phyloP scores from a whole-genome alignment of 2,888 invertebrate species.

The Hemithea aestivaria region DNA sequence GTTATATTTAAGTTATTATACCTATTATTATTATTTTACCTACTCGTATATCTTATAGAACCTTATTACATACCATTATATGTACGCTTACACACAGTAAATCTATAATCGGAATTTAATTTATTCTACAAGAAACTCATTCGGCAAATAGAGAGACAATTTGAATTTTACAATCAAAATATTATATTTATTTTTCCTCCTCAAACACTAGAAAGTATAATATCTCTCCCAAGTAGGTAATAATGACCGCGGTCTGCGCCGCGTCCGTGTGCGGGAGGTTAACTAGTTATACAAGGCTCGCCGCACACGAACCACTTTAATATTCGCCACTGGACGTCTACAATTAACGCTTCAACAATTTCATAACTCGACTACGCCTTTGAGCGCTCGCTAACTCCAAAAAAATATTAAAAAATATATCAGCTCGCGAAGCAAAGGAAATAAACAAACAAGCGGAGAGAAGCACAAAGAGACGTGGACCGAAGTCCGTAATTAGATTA shows the following conservation, averaged over 20 bases:
- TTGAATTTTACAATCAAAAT: constrained; percentile 28
- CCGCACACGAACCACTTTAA: constrained; percentile 62
- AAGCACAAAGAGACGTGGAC: constrained; percentile 47
- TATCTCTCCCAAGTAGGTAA: constrained; percentile 24
- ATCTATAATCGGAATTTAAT: too few relatives aligned
- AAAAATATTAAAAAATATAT: constrained; percentile 62
- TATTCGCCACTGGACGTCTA: constrained; percentile 75
- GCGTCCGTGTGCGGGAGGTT: constrained; percentile 50
- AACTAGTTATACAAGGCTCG: constrained; percentile 60
- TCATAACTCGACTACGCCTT: constrained; percentile 74
- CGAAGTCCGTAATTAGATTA: constrained; percentile 66
- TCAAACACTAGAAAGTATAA: constrained; percentile 46
- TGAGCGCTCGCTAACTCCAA: constrained; percentile 57
- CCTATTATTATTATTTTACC: too few relatives aligned
- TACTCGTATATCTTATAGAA: too few relatives aligned
- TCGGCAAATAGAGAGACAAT: too few relatives aligned
- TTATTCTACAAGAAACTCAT: too few relatives aligned
- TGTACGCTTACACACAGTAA: too few relatives aligned
- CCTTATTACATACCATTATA: too few relatives aligned
- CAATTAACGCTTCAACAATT: constrained; percentile 77
- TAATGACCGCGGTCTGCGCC: constrained; percentile 23
- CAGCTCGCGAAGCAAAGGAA: constrained; percentile 50
- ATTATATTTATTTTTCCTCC: constrained; percentile 61
- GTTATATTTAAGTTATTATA: too few relatives aligned
- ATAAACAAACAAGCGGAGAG: constrained; percentile 49